Evolutionary conservation across 2,113 vertebrate genomes (phyloP).

Genomic region (Hippocampus zosterae): DNA sequence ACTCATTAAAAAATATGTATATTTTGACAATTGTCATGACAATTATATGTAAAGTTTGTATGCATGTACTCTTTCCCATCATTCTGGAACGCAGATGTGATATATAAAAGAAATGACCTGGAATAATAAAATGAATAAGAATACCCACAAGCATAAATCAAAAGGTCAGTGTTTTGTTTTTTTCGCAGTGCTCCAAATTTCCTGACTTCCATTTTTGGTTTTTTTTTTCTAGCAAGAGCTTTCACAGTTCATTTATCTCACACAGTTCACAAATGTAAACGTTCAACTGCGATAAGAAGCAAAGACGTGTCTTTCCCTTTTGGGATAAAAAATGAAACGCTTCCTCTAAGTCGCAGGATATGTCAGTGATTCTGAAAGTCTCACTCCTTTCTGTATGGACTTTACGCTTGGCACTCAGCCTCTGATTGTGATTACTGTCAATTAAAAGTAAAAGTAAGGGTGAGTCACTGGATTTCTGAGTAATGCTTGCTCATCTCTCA

Average conservation of each 20-base stretch:
- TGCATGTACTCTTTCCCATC: not conserved
- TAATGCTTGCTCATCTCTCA: not conserved
- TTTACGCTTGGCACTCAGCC: constrained; percentile 44
- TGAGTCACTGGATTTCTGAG: not conserved
- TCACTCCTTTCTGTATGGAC: constrained; percentile 52
- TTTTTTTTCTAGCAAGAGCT: not conserved
- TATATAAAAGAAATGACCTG: no score
- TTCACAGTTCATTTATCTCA: not conserved
- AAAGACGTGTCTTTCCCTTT: constrained; percentile 3
- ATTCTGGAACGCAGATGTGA: not conserved
- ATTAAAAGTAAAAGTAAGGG: not conserved
- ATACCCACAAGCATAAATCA: not conserved
- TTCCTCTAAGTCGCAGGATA: constrained; percentile 49
- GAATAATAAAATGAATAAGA: no score
- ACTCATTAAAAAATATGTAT: no score
- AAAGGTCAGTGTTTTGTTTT: not conserved
- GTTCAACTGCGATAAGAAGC: fast-evolving
- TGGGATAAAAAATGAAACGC: constrained; percentile 28
- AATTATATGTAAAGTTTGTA: not conserved
- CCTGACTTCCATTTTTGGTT: not conserved
- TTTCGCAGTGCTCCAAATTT: not conserved
- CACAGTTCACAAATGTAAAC: constrained; percentile 2
- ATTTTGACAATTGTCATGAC: no score
- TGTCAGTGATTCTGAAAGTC: constrained; percentile 14
- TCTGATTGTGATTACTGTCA: not conserved